Evolutionary conservation across 2,113 vertebrate species (phyloP).

Genomic region (Bubo bubo): DNA sequence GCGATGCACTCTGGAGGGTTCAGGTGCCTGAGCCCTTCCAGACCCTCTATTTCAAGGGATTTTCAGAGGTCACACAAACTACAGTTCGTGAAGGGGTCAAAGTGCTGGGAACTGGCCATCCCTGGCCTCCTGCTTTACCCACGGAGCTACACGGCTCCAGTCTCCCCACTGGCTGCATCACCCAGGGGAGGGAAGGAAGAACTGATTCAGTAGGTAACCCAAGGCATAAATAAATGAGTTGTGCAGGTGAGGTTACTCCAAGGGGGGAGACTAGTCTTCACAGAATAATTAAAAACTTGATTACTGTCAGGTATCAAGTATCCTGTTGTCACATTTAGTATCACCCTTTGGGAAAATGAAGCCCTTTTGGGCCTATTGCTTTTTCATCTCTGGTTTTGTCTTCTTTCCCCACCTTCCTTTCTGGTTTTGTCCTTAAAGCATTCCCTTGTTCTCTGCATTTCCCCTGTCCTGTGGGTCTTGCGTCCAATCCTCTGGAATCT

Average conservation of each 20-base stretch:
- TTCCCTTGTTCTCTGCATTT: not conserved
- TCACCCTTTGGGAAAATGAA: not conserved
- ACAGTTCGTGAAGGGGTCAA: not conserved
- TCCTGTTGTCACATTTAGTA: not conserved
- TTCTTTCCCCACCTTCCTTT: not conserved
- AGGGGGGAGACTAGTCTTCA: not conserved
- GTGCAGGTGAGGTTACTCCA: not conserved
- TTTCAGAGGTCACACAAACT: not conserved
- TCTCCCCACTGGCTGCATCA: not conserved
- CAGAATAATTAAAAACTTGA: not conserved
- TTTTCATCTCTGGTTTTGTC: not conserved
- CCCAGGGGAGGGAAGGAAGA: not conserved
- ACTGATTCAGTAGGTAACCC: not conserved
- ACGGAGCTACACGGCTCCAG: fast-evolving
- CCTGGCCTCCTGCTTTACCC: not conserved
- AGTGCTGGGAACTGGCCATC: not conserved
- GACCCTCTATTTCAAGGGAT: not conserved
- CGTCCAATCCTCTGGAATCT: not conserved
- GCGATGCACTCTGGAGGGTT: fast-evolving
- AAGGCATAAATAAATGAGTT: not conserved
- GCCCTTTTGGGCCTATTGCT: not conserved
- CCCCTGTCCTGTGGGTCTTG: not conserved
- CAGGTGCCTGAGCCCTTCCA: not conserved
- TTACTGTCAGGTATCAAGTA: not conserved
- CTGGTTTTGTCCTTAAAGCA: not conserved